Conservation (phyloP, 2,797 vertebrate genomes). For the Scarus forsteni region DNA sequence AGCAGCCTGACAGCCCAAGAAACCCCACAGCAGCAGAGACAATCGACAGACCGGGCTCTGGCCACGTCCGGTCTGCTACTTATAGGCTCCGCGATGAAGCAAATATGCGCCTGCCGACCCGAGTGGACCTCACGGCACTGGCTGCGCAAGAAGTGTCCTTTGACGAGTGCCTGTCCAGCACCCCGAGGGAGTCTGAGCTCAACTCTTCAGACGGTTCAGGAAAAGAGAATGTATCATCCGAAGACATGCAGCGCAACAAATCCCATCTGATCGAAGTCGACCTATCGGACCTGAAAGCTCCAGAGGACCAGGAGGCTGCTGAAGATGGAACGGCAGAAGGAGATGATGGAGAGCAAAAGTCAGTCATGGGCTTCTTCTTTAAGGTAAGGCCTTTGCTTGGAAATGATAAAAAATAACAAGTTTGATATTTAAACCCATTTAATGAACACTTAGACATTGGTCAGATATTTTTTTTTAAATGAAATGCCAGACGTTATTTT, state of each 20-base stretch:
- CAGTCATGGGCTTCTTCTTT: constrained; percentile 96
- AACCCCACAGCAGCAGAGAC: constrained; percentile 58
- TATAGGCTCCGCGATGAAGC: constrained; percentile 89
- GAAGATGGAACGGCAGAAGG: constrained; percentile 62
- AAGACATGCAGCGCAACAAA: constrained; percentile 87
- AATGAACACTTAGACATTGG: background rate
- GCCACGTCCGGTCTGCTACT: constrained; percentile 74
- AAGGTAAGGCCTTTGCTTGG: constrained; percentile 85
- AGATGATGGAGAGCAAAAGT: constrained; percentile 91
- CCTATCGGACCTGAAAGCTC: constrained; percentile 89
- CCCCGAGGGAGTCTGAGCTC: constrained; percentile 70
- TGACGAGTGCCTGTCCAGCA: constrained; percentile 75
- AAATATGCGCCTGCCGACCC: constrained; percentile 84
- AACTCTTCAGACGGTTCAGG: constrained; percentile 78
- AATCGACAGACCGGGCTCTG: constrained; percentile 74
- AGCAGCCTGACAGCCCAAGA: constrained; percentile 63
- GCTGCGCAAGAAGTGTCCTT: constrained; percentile 67
- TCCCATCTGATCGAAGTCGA: constrained; percentile 94
- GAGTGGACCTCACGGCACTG: constrained; percentile 70
- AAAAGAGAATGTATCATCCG: constrained; percentile 80
- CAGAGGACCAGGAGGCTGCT: constrained; percentile 81
- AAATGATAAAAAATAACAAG: background rate
- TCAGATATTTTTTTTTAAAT: too few relatives aligned
- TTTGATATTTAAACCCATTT: background rate
- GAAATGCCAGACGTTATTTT: background rate